A percentile compares a stretch with the other conserved stretches of the same genome.
Conservation (phyloP, 2,113 vertebrate species). For the Callospermophilus lateralis region DNA sequence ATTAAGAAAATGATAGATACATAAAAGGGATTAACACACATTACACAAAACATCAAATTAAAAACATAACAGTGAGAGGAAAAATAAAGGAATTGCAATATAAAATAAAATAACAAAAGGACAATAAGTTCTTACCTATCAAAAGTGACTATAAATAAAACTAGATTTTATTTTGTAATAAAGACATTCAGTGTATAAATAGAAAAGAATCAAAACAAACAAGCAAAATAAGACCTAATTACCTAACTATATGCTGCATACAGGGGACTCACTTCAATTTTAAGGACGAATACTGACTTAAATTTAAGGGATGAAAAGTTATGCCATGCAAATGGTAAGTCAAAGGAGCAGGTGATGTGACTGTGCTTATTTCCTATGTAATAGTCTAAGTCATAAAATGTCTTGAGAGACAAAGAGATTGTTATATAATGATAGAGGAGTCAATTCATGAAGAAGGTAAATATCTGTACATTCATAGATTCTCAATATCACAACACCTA, state of each 20-base stretch:
- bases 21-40: not conserved
- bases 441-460: too few relatives aligned
- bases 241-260: too few relatives aligned
- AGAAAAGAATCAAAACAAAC: too few relatives aligned
- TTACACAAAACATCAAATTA: not conserved
- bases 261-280: not conserved
- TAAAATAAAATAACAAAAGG: not conserved
- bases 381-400: too few relatives aligned
- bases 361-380: too few relatives aligned
- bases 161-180: not conserved
- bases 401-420: too few relatives aligned
- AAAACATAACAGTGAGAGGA: not conserved
- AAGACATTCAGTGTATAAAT: not conserved
- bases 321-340: not conserved
- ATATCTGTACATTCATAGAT: too few relatives aligned
- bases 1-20: not conserved
- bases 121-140: not conserved
- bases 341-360: not conserved
- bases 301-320: not conserved
- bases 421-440: too few relatives aligned
- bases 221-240: too few relatives aligned
- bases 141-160: not conserved
- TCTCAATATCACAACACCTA: too few relatives aligned
- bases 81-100: too few relatives aligned
- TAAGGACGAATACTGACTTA: not conserved